Percentiles rank a stretch among this genome's conserved stretches.
Evolutionary conservation across 2,113 vertebrate genomes (phyloP).

Genomic region (Colinus virginianus): DNA sequence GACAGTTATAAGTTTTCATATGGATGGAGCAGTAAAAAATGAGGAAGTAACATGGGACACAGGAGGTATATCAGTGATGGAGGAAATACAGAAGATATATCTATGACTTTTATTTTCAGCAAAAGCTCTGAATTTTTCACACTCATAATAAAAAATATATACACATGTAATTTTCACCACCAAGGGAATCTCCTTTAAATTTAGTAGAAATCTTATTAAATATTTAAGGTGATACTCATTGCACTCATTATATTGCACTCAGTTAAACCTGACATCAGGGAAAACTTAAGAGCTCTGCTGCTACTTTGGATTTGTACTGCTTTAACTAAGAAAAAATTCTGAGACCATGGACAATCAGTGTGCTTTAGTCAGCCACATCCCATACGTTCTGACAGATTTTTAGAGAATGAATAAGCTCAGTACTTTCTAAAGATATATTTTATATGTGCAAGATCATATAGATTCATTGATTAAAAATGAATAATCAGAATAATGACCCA

Average conservation of each 20-base stretch:
- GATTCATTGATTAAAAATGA: not conserved
- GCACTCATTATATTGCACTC: not conserved
- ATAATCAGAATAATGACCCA: not conserved
- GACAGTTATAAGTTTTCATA: not conserved
- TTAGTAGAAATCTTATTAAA: not conserved
- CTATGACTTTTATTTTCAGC: not conserved
- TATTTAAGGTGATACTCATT: not conserved
- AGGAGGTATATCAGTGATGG: not conserved
- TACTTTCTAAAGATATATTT: not conserved
- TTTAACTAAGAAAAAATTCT: not conserved
- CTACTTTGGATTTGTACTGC: not conserved
- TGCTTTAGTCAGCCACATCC: not conserved
- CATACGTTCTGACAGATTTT: not conserved
- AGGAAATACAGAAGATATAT: not conserved
- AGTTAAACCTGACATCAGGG: not conserved
- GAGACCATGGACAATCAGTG: not conserved
- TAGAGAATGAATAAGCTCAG: not conserved
- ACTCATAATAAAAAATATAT: not conserved
- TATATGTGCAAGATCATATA: not conserved
- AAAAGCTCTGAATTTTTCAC: not conserved
- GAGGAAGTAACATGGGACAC: not conserved
- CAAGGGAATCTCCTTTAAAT: not conserved
- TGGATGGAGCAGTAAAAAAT: not conserved
- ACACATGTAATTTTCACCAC: not conserved
- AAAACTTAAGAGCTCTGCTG: not conserved